Conservation (phyloP, 2,113 vertebrate genomes). For the Chroicocephalus ridibundus region DNA sequence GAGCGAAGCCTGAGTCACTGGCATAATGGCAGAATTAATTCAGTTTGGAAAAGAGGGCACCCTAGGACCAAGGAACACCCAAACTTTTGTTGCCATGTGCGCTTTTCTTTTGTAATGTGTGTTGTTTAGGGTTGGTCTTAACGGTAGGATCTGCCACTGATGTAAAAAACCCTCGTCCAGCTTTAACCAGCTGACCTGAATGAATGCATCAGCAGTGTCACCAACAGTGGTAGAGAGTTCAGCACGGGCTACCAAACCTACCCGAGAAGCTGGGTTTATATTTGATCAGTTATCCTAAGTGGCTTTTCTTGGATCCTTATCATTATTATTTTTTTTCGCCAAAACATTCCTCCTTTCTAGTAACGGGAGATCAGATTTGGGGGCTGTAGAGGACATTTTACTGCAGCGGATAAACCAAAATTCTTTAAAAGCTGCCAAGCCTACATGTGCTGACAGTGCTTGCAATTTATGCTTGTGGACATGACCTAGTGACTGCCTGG, state of each 20-base stretch:
- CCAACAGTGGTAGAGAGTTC: not conserved
- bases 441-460: slow-evolving; percentile 47
- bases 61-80: not conserved
- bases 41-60: slow-evolving; percentile 13
- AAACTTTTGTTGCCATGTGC: not conserved
- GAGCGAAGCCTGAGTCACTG: not conserved
- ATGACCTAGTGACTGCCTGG: slow-evolving; percentile 27
- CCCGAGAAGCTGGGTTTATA: not conserved
- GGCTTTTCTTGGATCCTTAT: slow-evolving; percentile 44
- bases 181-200: not conserved
- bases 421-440: slow-evolving; percentile 32
- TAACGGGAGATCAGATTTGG: not conserved
- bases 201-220: not conserved
- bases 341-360: slow-evolving; percentile 37
- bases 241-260: not conserved
- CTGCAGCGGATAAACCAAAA: not conserved
- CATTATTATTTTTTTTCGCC: not conserved
- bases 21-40: not conserved
- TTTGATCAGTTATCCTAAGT: not conserved
- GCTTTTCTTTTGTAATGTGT: not conserved
- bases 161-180: not conserved
- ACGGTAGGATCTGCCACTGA: not conserved
- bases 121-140: rapidly evolving
- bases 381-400: slow-evolving; percentile 3
- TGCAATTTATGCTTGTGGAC: slow-evolving; percentile 37